Evolutionary conservation across 1,140 invertebrate species (phyloP), one percentile per base, ranked within the genome.

Genomic region (Meloidogyne floridensis): DNA sequence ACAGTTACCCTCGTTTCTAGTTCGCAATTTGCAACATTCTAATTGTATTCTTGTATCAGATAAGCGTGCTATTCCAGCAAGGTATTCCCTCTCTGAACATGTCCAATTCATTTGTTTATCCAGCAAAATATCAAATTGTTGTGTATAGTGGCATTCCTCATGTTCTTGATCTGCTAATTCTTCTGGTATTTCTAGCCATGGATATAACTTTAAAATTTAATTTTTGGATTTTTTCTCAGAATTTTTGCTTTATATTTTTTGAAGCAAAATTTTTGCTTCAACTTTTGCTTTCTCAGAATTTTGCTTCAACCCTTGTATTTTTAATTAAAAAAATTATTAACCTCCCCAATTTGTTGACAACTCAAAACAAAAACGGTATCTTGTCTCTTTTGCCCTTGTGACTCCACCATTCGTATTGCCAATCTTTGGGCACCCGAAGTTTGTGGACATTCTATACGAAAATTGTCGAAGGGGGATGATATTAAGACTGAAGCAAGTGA

Each of bases 31-130:
- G 54, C 88, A 89, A 59, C 88, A 89, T 75, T 86, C 80, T 53
- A 89, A 73, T 90, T 89, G 89, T 65, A 90, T 84, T 82, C 87
- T 89, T n/a, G 88, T 89, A 47, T 87, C 88, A 69, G 85, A 84
- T 15, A 89, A 70, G 32, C 88, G 71, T n/a, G 84, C 85, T 77
- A 89, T 86, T 7, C 88, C 87, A 51, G 88, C 87, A 73, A 89
- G 15, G 77, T 89, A 89, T 80, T 89, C 88, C 51, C 89, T 80
- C 20, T 75, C 53, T 18, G 71, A 76, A 83, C 88, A 89, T 5
- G 86, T 82, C 54, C 69, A 86, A 59, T 86, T 83, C 5, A 82
- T 75, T 51, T 83, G 69, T 53, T 83, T 84, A 43, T 89, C 87
- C 3, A 89, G 65, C 54, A 89, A 84, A 6, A 88, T 85, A 76